Evolutionary conservation across 2,888 invertebrate genomes (phyloP), one percentile per base, ranked within the genome.

Genomic region (Chorisops tibialis): DNA sequence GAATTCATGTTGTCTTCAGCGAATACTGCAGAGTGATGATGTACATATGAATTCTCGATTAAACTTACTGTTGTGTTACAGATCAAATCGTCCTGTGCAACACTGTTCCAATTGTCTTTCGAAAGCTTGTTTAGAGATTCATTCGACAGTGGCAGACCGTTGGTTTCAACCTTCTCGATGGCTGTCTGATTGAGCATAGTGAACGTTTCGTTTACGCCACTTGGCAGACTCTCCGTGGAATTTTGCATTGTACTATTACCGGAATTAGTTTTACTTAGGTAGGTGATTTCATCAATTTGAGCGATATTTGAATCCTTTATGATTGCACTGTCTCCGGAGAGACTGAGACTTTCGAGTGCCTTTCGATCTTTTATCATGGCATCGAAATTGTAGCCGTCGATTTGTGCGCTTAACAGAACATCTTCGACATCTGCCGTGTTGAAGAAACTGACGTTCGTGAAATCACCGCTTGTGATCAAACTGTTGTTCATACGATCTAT

Each of bases 401-500:
- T 65, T 65, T 70, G 68, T 54, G 71, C 68, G 24, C 63, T 63
- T 45, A 64, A 64, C 62, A 67, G 49, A 1, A 65, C 60, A 11
- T 65, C 63, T 61, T 68, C 66, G 48, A n/a, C 60, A 24, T 48
- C 24, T 11, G 48, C 35, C 19, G 49, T 59, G 21, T 61, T 61
- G 14, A 61, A 63, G 50, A 65, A 65, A 51, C 64, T 66, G 37
- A 68, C 62, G 51, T 65, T 65, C 30, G 73, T 72, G 62, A 78
- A 78, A 64, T 78, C 78, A 5, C 75, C 76, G 21, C 78, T 78
- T 30, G 75, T 77, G 30, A 78, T 76, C 4, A 78, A 70, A 18
- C 78, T 78, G 61, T 70, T 75, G 61, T 72, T 73, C 43, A 71
- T 72, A 9, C 43, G 30, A 43, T 64, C 60, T 9, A 73, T 74